Evolutionary conservation across 2,888 invertebrate genomes (phyloP), one percentile per base, ranked within the genome.

Genomic region (Griposia aprilina): DNA sequence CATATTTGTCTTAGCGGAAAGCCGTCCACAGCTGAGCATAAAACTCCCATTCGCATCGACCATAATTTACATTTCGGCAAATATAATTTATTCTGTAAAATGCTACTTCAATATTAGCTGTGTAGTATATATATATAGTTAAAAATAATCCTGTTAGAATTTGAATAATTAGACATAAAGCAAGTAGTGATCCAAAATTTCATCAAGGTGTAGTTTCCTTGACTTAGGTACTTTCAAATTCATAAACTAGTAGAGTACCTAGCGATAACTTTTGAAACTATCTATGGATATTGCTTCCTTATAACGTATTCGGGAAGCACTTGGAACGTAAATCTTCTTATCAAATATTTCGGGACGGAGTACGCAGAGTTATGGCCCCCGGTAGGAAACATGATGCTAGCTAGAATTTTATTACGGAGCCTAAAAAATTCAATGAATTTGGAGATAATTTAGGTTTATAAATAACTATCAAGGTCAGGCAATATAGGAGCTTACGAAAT

Each of bases 291-390:
- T 60, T 55, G 30, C 45, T 83, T 79, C 72, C 73, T 69, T 60
- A 83, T 63, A 63, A 23, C 67, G 36, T 80, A 84, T 84, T 83
- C 74, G 8, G 68, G 59, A 62, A 66, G 36, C 52, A 80, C 36
- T 74, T 76, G 48, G 45, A 69, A 41, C 62, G 73, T 83, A 73
- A 81, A 85, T 81, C 78, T 74, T 72, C 13, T 62, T 45, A 81
- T 72, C 63, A 77, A 74, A 77, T 77, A 68, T 63, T 84, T 68
- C 68, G 71, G 57, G 65, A 76, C 73, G 72, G 69, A 72, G 45
- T 74, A 70, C 26, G 48, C 66, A 50, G 48, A 67, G 66, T 82
- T 78, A 67, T 77, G 13, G 23, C 55, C n/a, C 77, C 62, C 66
- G 23, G 15, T 83, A 57, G 72, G 59, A 62, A 81, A 75, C 7